Conservation (phyloP, 2,888 invertebrate species). For the Steinernema hermaphroditum region DNA sequence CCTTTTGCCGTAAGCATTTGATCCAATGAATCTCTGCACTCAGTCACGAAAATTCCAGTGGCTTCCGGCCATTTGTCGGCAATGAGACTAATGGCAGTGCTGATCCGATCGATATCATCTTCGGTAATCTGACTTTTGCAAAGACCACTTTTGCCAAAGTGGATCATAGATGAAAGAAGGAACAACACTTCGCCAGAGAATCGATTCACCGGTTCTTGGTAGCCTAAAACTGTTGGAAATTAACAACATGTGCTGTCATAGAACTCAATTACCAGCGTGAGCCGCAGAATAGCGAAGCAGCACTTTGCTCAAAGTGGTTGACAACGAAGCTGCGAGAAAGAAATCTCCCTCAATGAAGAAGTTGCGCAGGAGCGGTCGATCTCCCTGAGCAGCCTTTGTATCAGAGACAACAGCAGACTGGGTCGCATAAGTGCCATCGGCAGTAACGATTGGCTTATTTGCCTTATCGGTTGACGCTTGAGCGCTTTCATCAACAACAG, state of each 20-base stretch:
- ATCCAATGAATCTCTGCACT: conserved; percentile 79
- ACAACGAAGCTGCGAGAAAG: conserved; percentile 88
- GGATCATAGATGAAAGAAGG: conserved; percentile 82
- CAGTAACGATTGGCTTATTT: conserved; percentile 81
- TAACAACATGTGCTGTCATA: too few relatives aligned
- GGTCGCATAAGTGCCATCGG: conserved; percentile 97
- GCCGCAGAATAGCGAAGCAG: conserved; percentile 74
- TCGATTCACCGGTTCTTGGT: conserved; percentile 46
- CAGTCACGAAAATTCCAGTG: conserved; percentile 76
- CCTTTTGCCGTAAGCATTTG: conserved; percentile 75
- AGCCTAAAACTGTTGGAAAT: conserved; percentile 37
- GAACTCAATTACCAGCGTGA: conserved; percentile 28
- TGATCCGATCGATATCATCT: conserved; percentile 80
- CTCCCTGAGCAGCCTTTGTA: conserved; percentile 30
- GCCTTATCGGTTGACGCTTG: conserved; percentile 30
- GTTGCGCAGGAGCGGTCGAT: conserved; percentile 78
- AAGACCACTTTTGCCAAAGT: conserved; percentile 78
- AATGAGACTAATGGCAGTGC: conserved; percentile 69
- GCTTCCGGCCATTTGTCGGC: conserved; percentile 73
- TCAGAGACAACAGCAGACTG: conserved; percentile 82
- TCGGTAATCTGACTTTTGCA: conserved; percentile 77
- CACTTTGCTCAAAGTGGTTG: conserved; percentile 87
- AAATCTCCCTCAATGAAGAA: conserved; percentile 92
- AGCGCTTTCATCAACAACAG: conserved; percentile 40
- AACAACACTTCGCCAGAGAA: conserved; percentile 80